Evolutionary conservation across 2,797 vertebrate species (phyloP).

Genomic region (Arvicola amphibius): DNA sequence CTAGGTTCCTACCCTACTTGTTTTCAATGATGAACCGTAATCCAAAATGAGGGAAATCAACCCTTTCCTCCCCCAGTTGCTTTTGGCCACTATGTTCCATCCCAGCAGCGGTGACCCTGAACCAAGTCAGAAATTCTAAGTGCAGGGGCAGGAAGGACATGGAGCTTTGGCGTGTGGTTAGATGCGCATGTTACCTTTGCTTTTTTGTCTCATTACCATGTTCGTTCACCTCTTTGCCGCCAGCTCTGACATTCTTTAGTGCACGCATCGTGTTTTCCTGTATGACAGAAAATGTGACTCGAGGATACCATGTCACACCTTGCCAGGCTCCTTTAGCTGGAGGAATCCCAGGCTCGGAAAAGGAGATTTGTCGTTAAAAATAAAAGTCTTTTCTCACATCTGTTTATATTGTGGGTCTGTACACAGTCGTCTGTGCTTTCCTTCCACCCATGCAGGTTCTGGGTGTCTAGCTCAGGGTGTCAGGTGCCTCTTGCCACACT

Average conservation of each 20-base stretch:
- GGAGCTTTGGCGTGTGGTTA: background rate
- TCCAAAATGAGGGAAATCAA: background rate
- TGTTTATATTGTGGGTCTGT: background rate
- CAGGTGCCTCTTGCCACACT: background rate
- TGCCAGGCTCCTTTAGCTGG: background rate
- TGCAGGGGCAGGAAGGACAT: background rate
- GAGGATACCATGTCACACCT: background rate
- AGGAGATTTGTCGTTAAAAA: background rate
- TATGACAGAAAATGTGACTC: background rate
- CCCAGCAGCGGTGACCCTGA: background rate
- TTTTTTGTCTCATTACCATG: background rate
- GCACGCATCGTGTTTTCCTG: background rate
- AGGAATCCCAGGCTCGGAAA: background rate
- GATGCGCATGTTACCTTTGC: rapidly evolving
- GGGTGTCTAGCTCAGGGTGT: background rate
- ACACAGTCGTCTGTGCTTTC: too few species aligned
- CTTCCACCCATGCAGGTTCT: too few species aligned
- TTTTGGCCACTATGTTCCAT: background rate
- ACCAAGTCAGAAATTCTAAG: background rate
- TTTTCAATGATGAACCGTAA: background rate
- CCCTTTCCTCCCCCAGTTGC: too few species aligned
- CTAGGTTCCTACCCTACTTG: background rate
- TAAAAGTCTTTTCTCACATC: background rate
- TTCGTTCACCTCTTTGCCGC: background rate
- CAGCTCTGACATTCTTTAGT: background rate